Base-by-base conservation (phyloP, 2,888 invertebrate species). In the Oscheius sp. region DNA sequence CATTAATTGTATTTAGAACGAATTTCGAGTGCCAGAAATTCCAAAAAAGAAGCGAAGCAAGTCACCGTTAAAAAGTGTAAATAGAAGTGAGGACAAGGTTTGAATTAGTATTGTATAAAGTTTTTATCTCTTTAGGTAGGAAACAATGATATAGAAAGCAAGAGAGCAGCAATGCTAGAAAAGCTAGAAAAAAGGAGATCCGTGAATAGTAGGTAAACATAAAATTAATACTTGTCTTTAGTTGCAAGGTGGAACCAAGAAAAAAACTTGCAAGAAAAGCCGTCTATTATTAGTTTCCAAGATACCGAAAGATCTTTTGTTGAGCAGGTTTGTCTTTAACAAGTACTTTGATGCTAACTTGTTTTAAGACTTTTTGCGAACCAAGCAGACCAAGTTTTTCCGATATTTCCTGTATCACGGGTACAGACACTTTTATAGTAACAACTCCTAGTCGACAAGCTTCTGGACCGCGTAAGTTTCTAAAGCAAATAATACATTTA, bases 371-470 rank as follows among this genome's bases (percentile, higher is more conserved):
- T 17, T 25, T 61, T 45, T 15, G 3, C 15, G 42, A 23, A 12
- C 61, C 45, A 8, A 42, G 45, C 8, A 8, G 45, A 6, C 61
- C 61, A n/a, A 42, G 61, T 27, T 61, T 61, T 17, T 61, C 61
- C 25, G 25, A 61, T 42, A 42, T 61, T 6, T 61, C 61, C 10
- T 12, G 15, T 1, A 61, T 61, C 45, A 25, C 25, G 12, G 29
- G 45, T 6, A 42, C 29, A 6, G 61, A 61, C 17, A 42, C 61
- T 2, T 61, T 61, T 31, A 45, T 61, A 5, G 42, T 55, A 23
- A 34, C 55, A 15, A 31, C 55, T 1, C 55, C 34, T 5, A 23
- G 12, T 17, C 31, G 23, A 34, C 20, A 20, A 20, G 20, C n/a
- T 3, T 8, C 42, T 4, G 48, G 48, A 20, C 48, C 48, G 25